These are phyloP conservation scores for Bombus confusus DNA, from an alignment of 1,140 invertebrate genomes.

Conservation along the genomic window DNA sequence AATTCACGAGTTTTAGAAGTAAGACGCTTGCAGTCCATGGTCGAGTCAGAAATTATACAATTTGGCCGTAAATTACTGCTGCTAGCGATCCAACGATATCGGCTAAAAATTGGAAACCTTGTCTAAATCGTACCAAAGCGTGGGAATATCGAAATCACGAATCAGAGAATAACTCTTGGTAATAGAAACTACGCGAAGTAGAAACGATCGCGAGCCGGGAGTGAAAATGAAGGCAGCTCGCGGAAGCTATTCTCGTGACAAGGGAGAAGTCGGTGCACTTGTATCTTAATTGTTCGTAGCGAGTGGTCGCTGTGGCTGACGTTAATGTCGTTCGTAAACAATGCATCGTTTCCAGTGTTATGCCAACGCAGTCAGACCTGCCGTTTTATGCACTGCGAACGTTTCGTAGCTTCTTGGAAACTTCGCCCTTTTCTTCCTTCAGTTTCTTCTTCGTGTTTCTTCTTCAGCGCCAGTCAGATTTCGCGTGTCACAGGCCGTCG, in stretches of 20 bases:
- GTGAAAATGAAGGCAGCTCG: slow-evolving; percentile 14
- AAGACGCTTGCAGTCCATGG: too few species aligned
- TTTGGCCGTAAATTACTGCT: too few species aligned
- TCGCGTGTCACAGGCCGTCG: too few species aligned
- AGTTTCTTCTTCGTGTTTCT: slow-evolving; percentile 19
- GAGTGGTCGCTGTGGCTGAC: slow-evolving; percentile 66
- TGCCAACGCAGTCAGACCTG: slow-evolving; percentile 42
- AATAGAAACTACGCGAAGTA: slow-evolving; percentile 3
- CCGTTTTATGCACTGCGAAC: slow-evolving; percentile 30
- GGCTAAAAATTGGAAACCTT: too few species aligned
- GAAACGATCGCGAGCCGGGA: slow-evolving; percentile 22
- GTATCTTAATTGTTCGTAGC: slow-evolving; percentile 75
- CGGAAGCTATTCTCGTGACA: neutral
- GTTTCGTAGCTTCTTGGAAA: neutral
- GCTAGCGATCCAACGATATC: too few species aligned
- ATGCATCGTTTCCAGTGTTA: slow-evolving; percentile 63
- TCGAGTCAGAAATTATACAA: too few species aligned
- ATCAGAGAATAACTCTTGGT: neutral
- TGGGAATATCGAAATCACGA: too few species aligned
- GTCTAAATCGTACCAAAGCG: too few species aligned
- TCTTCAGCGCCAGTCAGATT: neutral
- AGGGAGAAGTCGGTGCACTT: slow-evolving; percentile 49
- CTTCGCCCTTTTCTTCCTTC: slow-evolving; percentile 10
- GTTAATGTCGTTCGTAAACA: slow-evolving; percentile 76
- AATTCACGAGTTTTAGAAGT: too few species aligned